These are phyloP conservation scores for Pachypanchax playfairii DNA, from an alignment of 2,113 vertebrate genomes.

Conservation along the genomic window DNA sequence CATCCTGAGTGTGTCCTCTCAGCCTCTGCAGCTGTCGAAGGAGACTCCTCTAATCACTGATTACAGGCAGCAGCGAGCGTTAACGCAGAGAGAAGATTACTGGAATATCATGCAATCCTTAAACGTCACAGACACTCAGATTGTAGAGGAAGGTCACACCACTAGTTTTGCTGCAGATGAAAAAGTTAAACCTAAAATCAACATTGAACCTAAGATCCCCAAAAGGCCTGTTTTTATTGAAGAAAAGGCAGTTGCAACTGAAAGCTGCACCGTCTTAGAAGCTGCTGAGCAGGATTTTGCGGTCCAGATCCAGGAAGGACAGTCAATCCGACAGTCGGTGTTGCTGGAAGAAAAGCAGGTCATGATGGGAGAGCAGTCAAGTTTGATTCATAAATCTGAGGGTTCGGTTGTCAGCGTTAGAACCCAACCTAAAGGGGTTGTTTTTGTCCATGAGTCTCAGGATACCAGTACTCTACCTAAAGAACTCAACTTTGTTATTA, in stretches of 20 bases:
- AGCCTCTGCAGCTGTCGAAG: slow-evolving; percentile 73
- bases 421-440: slow-evolving; percentile 67
- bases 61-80: slow-evolving; percentile 67
- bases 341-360: slow-evolving; percentile 81
- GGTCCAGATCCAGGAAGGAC: slow-evolving; percentile 79
- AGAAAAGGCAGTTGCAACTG: slow-evolving; percentile 71
- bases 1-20: slow-evolving; percentile 67
- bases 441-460: slow-evolving; percentile 71
- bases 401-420: slow-evolving; percentile 31
- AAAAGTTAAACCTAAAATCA: slow-evolving; percentile 53
- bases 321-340: slow-evolving; percentile 81
- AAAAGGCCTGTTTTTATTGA: slow-evolving; percentile 71
- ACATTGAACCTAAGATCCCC: slow-evolving; percentile 73
- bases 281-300: slow-evolving; percentile 80
- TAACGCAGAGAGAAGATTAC: slow-evolving; percentile 78
- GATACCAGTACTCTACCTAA: slow-evolving; percentile 73
- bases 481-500: slow-evolving; percentile 76
- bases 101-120: slow-evolving; percentile 75
- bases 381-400: slow-evolving; percentile 47
- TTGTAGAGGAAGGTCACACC: slow-evolving; percentile 71
- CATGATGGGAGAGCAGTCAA: slow-evolving; percentile 72
- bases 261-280: slow-evolving; percentile 75
- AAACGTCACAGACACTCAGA: slow-evolving; percentile 67
- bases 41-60: slow-evolving; percentile 64
- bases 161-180: slow-evolving; percentile 66